Evolutionary conservation across 2,797 vertebrate species (phyloP).

Genomic region (Falco cherrug): DNA sequence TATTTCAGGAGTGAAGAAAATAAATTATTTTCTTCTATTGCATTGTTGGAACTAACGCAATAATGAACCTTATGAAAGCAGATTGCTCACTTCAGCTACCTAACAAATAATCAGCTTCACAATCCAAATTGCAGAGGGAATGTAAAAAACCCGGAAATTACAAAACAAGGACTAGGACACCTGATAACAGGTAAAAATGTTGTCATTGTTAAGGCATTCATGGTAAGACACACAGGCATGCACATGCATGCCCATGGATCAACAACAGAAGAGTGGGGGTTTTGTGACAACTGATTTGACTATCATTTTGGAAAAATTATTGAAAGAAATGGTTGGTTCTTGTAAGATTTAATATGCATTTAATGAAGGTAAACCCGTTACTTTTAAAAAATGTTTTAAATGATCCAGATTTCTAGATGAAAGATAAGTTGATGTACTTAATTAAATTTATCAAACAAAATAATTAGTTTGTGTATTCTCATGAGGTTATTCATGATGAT

Average conservation of each 20-base stretch:
- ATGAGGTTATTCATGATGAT: not conserved
- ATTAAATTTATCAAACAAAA: not conserved
- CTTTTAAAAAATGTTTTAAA: not conserved
- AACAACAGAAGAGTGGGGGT: not conserved
- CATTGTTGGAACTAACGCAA: not conserved
- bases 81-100: not conserved
- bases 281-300: not conserved
- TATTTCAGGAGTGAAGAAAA: not conserved
- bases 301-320: not conserved
- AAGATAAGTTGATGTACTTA: not conserved
- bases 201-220: not conserved
- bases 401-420: not conserved
- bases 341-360: not conserved
- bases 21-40: not conserved
- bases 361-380: not conserved
- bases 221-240: not conserved
- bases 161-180: not conserved
- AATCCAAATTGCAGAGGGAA: not conserved
- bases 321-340: not conserved
- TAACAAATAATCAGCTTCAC: not conserved
- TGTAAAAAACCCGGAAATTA: not conserved
- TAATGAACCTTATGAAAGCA: not conserved
- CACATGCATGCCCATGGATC: rapidly evolving
- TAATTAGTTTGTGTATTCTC: not conserved
- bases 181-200: not conserved